A percentile compares a stretch with the other conserved stretches of the same genome.
phyloP scores from a whole-genome alignment of 2,113 vertebrate genomes.

The Sander vitreus region DNA sequence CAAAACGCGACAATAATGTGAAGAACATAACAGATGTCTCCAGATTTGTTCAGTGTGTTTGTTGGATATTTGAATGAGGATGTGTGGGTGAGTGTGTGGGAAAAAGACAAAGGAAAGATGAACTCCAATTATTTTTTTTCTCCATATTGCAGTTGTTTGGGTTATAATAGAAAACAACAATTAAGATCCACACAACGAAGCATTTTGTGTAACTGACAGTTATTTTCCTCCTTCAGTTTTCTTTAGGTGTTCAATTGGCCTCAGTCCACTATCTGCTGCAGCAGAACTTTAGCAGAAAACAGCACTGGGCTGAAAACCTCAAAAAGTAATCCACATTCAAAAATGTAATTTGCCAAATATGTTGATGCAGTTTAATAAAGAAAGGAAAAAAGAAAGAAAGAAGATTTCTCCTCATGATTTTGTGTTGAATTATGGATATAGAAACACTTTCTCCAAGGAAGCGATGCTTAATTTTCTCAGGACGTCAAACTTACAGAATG shows the following conservation, averaged over 20 bases:
- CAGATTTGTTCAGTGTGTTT: not conserved
- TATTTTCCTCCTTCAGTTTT: not conserved
- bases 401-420: not conserved
- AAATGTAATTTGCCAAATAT: slow-evolving; percentile 6
- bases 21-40: not conserved
- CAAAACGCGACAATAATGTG: not conserved
- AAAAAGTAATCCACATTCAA: not conserved
- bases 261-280: slow-evolving; percentile 2
- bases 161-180: slow-evolving; percentile 18
- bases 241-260: not conserved
- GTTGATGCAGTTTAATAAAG: slow-evolving; percentile 23
- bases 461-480: not conserved
- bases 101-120: slow-evolving; percentile 12
- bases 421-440: not conserved
- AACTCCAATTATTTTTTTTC: not conserved
- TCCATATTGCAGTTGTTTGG: slow-evolving; percentile 6
- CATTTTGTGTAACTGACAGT: slow-evolving; percentile 7
- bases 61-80: slow-evolving; percentile 10
- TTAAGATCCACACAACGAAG: slow-evolving; percentile 13
- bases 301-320: not conserved
- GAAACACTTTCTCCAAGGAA: not conserved
- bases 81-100: slow-evolving; percentile 14
- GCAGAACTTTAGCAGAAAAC: slow-evolving; percentile 13
- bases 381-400: slow-evolving; percentile 9
- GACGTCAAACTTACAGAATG: slow-evolving; percentile 55